Evolutionary conservation across 30 jellyfish, hydroid and myxozoan species (phyloP), one percentile per base, ranked within the genome.

Genomic region (Chrysaora quinquecirrha): DNA sequence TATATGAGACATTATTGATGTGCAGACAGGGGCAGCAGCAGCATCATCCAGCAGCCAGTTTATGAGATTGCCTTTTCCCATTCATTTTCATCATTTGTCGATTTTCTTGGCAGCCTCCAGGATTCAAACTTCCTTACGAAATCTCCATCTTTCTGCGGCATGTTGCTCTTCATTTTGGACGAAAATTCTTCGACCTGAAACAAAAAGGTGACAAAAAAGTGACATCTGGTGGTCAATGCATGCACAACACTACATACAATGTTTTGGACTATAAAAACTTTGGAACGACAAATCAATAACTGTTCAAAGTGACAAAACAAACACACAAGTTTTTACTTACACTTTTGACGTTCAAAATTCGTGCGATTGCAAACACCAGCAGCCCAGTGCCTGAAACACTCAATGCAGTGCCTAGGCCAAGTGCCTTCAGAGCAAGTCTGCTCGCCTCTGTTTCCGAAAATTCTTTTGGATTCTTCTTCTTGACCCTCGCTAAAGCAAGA

Each of bases 381-480:
- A 89, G 43, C 2, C 96, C 95, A 67, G 89, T 83, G 34, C 97
- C 99, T 3, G 97, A 32, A 24, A 95, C 80, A 63, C 97, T 87
- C 61, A 88, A 46, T n/a, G 77, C 61, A 10, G 97, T 87, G 7
- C 99, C 99, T 72, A 75, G 85, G 25, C 99, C 99, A 2, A 95
- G 87, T 28, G 99, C 99, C 71, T 85, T 84, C 43, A 84, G 30
- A 21, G 97, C 99, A 27, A 95, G 86, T 70, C 68, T 84, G 23
- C 76, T 71, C 27, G 97, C 99, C 14, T 84, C 97, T 2, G 56
- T 18, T 11, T 89, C 86, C 14, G 46, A 32, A 71, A 93, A 86
- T 70, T 82, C 89, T 12, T 76, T 49, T 23, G 98, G 97, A 66
- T 48, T 65, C 31, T 86, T 87, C 71, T 71, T 86, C 60, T 86